These are phyloP conservation scores for Folsomia candida DNA, from an alignment of 2,888 invertebrate genomes.

Conservation along the genomic window DNA sequence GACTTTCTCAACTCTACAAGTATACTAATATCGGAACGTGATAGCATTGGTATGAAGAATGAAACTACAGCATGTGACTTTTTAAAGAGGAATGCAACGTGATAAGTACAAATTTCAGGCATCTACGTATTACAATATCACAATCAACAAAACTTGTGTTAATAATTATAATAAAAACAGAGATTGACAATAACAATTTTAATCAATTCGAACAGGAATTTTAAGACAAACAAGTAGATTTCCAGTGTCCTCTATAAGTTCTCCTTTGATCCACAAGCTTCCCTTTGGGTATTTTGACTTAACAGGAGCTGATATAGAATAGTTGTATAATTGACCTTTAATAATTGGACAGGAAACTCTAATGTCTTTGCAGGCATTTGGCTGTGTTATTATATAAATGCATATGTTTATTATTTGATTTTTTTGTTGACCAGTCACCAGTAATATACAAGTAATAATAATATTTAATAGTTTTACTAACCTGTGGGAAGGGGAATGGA, in stretches of 20 bases:
- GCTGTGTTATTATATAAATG: constrained; percentile 17
- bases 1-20: too few relatives aligned
- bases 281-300: constrained; percentile 54
- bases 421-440: too few relatives aligned
- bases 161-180: too few relatives aligned
- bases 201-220: constrained; percentile 59
- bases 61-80: too few relatives aligned
- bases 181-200: too few relatives aligned
- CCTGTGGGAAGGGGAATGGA: constrained; percentile 47
- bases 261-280: constrained; percentile 70
- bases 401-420: background rate
- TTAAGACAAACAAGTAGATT: constrained; percentile 68
- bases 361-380: constrained; percentile 43
- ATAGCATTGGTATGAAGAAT: too few relatives aligned
- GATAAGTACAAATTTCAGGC: too few relatives aligned
- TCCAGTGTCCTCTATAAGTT: constrained; percentile 63
- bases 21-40: too few relatives aligned
- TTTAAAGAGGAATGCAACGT: too few relatives aligned
- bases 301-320: constrained; percentile 34
- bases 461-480: too few relatives aligned
- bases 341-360: constrained; percentile 45
- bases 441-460: background rate
- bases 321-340: constrained; percentile 31
- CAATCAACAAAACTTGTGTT: too few relatives aligned
- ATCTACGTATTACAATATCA: too few relatives aligned